These are phyloP conservation scores for Rosalia funebris DNA, from an alignment of 2,888 invertebrate genomes.

Conservation along the genomic window DNA sequence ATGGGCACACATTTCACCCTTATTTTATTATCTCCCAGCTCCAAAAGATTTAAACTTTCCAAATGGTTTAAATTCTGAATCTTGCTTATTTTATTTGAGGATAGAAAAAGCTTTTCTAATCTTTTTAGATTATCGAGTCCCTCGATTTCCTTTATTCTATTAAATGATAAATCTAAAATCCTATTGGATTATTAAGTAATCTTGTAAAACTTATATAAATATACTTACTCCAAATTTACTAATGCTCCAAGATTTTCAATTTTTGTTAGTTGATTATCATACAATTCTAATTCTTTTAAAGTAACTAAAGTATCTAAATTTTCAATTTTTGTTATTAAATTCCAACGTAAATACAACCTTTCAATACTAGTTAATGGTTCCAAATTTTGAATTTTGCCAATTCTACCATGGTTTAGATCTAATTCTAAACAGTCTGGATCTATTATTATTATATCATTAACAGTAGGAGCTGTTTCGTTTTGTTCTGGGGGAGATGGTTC, in stretches of 20 bases:
- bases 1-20: constrained; percentile 75
- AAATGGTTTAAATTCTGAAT: constrained; percentile 90
- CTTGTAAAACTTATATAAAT: constrained; percentile 19
- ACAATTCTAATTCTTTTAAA: constrained; percentile 89
- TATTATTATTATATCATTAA: constrained; percentile 73
- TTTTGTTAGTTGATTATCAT: constrained; percentile 94
- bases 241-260: constrained; percentile 91
- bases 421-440: constrained; percentile 76
- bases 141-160: constrained; percentile 87
- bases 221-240: constrained; percentile 85
- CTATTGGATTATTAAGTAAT: constrained; percentile 66
- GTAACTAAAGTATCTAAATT: constrained; percentile 81
- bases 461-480: constrained; percentile 50
- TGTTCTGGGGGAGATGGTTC: constrained; percentile 9
- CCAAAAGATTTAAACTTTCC: constrained; percentile 82
- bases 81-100: constrained; percentile 87
- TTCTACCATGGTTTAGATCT: constrained; percentile 91
- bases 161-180: constrained; percentile 93
- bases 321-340: constrained; percentile 93
- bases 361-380: constrained; percentile 81
- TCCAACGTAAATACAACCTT: constrained; percentile 90
- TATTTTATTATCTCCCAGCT: constrained; percentile 95
- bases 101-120: constrained; percentile 85
- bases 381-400: constrained; percentile 85
- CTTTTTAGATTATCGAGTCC: constrained; percentile 81